These are phyloP conservation scores for Gymnopithys bicolor DNA, from an alignment of 2,797 vertebrate genomes.

Conservation along the genomic window DNA sequence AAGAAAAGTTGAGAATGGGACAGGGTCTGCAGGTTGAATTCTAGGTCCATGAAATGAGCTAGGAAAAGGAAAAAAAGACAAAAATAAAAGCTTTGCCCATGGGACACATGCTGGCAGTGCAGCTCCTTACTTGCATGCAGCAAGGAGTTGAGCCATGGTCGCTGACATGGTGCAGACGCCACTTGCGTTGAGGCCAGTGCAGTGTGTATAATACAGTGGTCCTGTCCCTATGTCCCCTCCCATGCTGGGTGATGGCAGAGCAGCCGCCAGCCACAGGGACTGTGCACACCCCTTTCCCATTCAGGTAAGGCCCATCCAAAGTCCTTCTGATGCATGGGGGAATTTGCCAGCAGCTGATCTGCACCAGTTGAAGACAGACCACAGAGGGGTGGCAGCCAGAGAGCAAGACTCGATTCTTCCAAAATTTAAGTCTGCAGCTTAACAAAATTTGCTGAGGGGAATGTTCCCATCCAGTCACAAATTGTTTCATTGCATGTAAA, in stretches of 20 bases:
- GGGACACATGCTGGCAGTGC: constrained; percentile 18
- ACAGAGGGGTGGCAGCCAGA: not conserved
- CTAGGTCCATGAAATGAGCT: not conserved
- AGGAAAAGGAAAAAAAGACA: not conserved
- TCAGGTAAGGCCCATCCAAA: not conserved
- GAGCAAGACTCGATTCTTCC: not conserved
- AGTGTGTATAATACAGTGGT: not conserved
- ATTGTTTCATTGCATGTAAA: not conserved
- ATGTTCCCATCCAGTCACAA: not conserved
- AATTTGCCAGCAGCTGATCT: not conserved
- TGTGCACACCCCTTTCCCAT: not conserved
- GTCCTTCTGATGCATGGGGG: accelerated
- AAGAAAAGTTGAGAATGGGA: not conserved
- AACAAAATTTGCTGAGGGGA: not conserved
- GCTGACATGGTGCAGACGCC: not conserved
- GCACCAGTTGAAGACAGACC: accelerated
- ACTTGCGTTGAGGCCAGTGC: not conserved
- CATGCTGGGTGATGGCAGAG: accelerated
- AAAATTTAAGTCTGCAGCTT: not conserved
- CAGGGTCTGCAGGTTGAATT: not conserved
- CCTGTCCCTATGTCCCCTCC: not conserved
- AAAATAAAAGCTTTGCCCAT: not conserved
- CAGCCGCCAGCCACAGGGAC: not conserved
- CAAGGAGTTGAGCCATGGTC: not conserved
- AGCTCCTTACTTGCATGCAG: constrained; percentile 28